A percentile compares a stretch with the other conserved stretches of the same genome.
Conservation (phyloP, 2,797 vertebrate species). For the Oceanodroma leucorhoa region DNA sequence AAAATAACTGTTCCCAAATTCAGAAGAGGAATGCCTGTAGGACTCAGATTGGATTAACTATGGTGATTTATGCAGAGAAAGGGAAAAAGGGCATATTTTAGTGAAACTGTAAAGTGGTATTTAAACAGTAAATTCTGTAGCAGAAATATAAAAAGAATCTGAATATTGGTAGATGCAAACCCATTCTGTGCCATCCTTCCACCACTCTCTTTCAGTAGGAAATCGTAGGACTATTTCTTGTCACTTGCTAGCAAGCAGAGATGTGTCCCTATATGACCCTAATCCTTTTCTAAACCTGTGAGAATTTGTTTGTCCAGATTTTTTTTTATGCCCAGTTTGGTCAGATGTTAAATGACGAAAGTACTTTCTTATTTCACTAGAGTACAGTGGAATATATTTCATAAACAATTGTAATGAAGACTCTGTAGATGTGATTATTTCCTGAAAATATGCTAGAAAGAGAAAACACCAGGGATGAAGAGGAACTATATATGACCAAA, state of each 20-base stretch:
- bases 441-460: neutral
- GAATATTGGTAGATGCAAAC: neutral
- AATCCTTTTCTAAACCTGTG: neutral
- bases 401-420: neutral
- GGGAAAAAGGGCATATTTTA: neutral
- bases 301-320: neutral
- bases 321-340: neutral
- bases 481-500: neutral
- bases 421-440: neutral
- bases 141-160: neutral
- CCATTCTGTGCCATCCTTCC: neutral
- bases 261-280: neutral
- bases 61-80: neutral
- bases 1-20: neutral
- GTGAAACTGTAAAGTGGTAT: neutral
- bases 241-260: fast-evolving
- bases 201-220: neutral
- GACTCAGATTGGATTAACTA: neutral
- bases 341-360: neutral
- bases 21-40: neutral
- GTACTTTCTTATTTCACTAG: neutral
- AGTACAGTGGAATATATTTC: neutral
- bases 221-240: neutral
- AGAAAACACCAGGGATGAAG: neutral
- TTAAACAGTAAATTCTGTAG: neutral